Base-by-base conservation (phyloP, 2,113 vertebrate species). In the Microcebus tavaratra region DNA sequence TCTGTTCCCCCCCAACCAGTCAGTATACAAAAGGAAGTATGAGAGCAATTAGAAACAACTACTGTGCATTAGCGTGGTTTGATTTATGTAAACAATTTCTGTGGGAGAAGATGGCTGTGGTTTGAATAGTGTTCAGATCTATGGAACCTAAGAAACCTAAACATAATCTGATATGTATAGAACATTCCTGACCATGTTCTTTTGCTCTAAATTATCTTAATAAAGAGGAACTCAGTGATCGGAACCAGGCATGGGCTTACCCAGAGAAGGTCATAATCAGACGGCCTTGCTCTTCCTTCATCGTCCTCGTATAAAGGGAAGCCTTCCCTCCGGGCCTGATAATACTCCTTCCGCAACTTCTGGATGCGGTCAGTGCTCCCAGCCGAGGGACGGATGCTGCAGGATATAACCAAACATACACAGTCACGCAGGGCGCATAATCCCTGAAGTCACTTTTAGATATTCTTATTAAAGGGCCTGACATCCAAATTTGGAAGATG, bases 331-430 rank as follows among this genome's bases (percentile, higher is more conserved):
- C 99, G 98, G 34, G 99, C 99, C 97, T 99, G 99, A n/a, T 99
- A 99, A 97, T 99, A 99, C 95, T 99, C 99, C 97, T 99, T 99
- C 91, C 99, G 98, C 63, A 99, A 93, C 98, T 99, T 99, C 98
- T 99, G 99, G 98, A 99, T 99, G 8, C 99, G 99, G 72, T 99
- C 99, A 82, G 99, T 98, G 42, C 98, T 99, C 96, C 97, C 98
- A 42, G 94, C 94, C 7, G 85, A 25, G 34, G 97, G 0, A 29
- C 94, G 98, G 84, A 97, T 96, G 95, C 99, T 99, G 86, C 2
- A 90, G 86, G 72, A 94, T 18, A 79, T 36, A 93, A 88, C 36
- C 8, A 23, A 57, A 94, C 18, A 31, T 21, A 86, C 53, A 83
- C 65, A 63, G 88, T n/a, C 11, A 70, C n/a, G 25, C 1, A 6